These are phyloP conservation scores for Camptogramma bilineatum DNA, from an alignment of 2,888 invertebrate species.

Conservation along the genomic window DNA sequence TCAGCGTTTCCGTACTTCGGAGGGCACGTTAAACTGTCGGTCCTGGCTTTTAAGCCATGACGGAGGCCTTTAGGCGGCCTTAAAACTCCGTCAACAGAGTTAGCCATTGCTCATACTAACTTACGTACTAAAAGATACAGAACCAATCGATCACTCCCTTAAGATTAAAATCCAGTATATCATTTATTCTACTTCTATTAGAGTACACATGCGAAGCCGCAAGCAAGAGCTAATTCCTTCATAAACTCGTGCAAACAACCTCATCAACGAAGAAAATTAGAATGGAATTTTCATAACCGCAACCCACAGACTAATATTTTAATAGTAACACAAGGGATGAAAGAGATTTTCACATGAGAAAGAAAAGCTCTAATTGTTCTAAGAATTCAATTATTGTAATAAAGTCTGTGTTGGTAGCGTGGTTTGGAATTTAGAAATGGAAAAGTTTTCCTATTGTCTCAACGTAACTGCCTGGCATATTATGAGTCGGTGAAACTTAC, in stretches of 20 bases:
- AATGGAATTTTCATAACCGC: neutral
- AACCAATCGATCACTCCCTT: too few species aligned
- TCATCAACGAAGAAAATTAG: neutral
- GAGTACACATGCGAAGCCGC: neutral
- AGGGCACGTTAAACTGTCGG: too few species aligned
- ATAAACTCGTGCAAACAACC: neutral
- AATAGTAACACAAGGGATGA: conserved; percentile 26
- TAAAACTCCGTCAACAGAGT: too few species aligned
- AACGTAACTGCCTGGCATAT: too few species aligned
- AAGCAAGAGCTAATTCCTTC: neutral
- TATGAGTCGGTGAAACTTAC: neutral
- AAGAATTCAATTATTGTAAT: conserved; percentile 42
- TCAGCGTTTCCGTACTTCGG: too few species aligned
- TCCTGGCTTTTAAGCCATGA: too few species aligned
- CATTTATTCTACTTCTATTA: too few species aligned
- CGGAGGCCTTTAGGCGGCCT: too few species aligned
- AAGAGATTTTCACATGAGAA: conserved; percentile 34
- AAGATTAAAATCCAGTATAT: too few species aligned
- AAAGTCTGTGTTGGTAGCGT: conserved; percentile 30
- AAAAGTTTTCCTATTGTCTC: conserved; percentile 16
- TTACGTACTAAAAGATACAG: too few species aligned
- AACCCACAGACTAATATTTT: conserved; percentile 1
- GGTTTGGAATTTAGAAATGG: conserved; percentile 14
- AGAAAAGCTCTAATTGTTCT: conserved; percentile 37
- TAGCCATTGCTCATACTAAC: too few species aligned